These are phyloP conservation scores for Uropsilus gracilis DNA, from an alignment of 2,113 vertebrate genomes.

Conservation along the genomic window DNA sequence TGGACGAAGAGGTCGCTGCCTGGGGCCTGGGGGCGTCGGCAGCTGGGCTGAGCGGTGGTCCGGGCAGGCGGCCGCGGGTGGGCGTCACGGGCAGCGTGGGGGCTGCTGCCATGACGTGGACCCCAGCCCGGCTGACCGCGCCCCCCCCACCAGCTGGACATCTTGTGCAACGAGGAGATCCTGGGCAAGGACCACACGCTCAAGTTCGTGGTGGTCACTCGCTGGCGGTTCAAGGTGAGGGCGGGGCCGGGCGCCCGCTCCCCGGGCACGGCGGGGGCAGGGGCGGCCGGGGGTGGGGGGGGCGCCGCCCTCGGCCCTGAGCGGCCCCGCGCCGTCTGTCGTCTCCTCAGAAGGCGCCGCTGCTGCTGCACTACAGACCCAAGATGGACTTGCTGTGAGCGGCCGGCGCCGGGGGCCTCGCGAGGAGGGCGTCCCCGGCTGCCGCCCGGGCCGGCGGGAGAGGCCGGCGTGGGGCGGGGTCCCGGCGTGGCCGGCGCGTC, in stretches of 20 bases:
- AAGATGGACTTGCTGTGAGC: conserved; percentile 99
- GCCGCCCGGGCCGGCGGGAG: conserved; percentile 87
- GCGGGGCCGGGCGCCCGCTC: too few species aligned
- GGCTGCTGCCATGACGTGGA: accelerated
- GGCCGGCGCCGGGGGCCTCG: conserved; percentile 67
- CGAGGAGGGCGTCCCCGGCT: conserved; percentile 85
- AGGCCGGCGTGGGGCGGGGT: too few species aligned
- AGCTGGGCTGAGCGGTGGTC: too few species aligned
- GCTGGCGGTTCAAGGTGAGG: conserved; percentile 99
- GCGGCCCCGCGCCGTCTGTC: not conserved
- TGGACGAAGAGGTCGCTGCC: too few species aligned
- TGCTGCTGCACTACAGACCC: conserved; percentile 99
- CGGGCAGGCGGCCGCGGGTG: too few species aligned
- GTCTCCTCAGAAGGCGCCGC: conserved; percentile 98
- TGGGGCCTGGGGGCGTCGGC: too few species aligned
- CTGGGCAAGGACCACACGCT: conserved; percentile 99
- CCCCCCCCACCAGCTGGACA: conserved; percentile 92
- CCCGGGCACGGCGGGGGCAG: not conserved
- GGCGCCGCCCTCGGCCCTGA: not conserved
- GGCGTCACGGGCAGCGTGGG: too few species aligned
- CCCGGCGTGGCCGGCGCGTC: too few species aligned
- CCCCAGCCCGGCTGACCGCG: conserved; percentile 11
- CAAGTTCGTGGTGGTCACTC: conserved; percentile 99
- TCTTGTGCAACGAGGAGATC: conserved; percentile 99
- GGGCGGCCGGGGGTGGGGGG: not conserved